A percentile compares a stretch with the other conserved stretches of the same genome.
Conservation (phyloP, 2,113 vertebrate genomes). For the Spea multiplicata region DNA sequence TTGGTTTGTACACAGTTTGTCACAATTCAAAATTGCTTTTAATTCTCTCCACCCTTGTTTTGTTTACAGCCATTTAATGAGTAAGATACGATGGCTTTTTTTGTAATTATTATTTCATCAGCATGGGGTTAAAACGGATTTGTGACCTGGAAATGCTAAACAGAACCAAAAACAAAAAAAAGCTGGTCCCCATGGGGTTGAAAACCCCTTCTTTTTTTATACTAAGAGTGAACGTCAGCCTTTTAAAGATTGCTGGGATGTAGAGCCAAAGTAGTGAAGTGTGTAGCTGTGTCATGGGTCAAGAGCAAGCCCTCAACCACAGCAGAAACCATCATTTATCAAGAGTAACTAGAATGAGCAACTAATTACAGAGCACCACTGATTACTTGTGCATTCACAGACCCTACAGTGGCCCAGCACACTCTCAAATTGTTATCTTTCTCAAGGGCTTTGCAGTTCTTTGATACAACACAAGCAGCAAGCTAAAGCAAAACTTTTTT, state of each 20-base stretch:
- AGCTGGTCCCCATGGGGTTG: background rate
- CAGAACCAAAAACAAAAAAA: background rate
- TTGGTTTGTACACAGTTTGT: background rate
- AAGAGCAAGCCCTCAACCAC: slow-evolving; percentile 57
- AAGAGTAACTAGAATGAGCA: slow-evolving; percentile 58
- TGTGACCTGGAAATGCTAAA: background rate
- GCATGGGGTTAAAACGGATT: background rate
- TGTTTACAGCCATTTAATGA: background rate
- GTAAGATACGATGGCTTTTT: background rate
- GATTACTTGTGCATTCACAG: slow-evolving; percentile 46
- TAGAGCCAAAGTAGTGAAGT: slow-evolving; percentile 53
- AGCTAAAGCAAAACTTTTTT: background rate
- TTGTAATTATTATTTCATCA: background rate
- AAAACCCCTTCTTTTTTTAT: background rate
- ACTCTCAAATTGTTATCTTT: slow-evolving; percentile 7
- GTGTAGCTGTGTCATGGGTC: slow-evolving; percentile 53
- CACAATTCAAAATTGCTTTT: background rate
- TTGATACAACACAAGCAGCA: background rate
- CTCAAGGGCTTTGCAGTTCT: background rate
- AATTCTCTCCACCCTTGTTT: background rate
- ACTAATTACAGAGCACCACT: slow-evolving; percentile 51
- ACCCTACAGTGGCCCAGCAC: background rate
- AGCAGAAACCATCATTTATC: slow-evolving; percentile 52
- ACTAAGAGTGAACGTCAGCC: background rate
- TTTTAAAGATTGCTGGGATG: slow-evolving; percentile 40